These are phyloP conservation scores for Columba livia DNA, from an alignment of 2,113 vertebrate genomes.

Conservation along the genomic window DNA sequence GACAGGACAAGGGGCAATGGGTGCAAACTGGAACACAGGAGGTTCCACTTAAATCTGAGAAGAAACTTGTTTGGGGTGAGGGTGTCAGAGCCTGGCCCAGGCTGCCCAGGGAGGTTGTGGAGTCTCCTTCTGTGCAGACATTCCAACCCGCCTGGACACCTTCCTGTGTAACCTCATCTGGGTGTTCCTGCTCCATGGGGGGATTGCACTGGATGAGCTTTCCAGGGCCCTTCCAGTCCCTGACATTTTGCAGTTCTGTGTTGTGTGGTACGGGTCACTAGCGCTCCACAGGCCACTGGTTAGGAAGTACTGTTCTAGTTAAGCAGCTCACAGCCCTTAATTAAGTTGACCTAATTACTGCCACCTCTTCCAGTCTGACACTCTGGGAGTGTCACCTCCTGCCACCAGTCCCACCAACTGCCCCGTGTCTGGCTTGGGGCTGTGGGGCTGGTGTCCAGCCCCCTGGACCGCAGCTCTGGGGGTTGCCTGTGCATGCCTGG, in stretches of 20 bases:
- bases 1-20: no score
- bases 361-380: neutral
- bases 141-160: no score
- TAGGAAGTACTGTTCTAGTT: neutral
- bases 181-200: no score
- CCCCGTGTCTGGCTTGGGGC: fast-evolving
- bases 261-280: neutral
- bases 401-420: neutral
- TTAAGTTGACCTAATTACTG: neutral
- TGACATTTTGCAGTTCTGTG: neutral
- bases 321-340: neutral
- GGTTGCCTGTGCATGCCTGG: neutral
- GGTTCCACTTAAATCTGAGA: no score
- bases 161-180: no score
- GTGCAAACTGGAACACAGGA: no score
- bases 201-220: no score
- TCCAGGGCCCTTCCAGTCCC: no score
- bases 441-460: neutral
- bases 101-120: no score
- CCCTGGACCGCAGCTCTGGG: neutral
- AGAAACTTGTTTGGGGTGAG: no score
- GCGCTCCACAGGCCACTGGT: neutral
- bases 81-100: no score
- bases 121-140: no score
- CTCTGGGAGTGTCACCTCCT: neutral